Evolutionary conservation across 37 sponge, comb jelly and placozoan genomes (phyloP), one percentile per base, ranked within the genome.

Genomic region (Aplysina aerophoba): DNA sequence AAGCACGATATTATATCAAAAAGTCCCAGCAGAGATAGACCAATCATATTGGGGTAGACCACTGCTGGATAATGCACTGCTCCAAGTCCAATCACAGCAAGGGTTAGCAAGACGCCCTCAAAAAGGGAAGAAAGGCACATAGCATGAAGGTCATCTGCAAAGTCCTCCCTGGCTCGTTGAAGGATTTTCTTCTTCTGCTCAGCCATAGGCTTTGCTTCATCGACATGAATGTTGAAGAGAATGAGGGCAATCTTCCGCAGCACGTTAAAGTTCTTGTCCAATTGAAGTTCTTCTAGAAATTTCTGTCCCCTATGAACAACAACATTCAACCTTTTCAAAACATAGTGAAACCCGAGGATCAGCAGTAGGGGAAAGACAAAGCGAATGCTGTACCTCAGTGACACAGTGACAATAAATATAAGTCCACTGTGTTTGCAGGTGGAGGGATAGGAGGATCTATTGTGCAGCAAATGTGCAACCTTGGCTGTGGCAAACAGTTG

Each of bases 371-470:
- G 78, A 11, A 75, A 75, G 53, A 75, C 44, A 41, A 40, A 75
- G 2, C 78, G 44, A 17, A 54, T 75, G n/a, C 39, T 25, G 41
- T 39, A 31, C 3, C 78, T 53, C 40, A 75, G 54, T 2, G 50
- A 40, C 16, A 36, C 5, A 25, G 78, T 75, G 21, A 75, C 44
- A 40, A 36, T 0, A 41, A 75, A 75, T 39, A 50, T 50, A 36
- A 75, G 78, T 13, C 78, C 78, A 36, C 53, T 75, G 78, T 75
- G 78, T 53, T 41, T 24, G 37, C 78, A 75, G 2, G 37, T 41
- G 78, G 37, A 75, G 37, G 78, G 78, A 25, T 19, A 75, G 54
- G 78, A 75, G 3, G 11, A 4, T 36, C 15, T 25, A 15, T 75
- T 30, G 37, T 75, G 44, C 15, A 75, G 53, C 44, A 75, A 24